Evolutionary conservation across 1,140 invertebrate species (phyloP), one percentile per base, ranked within the genome.

Genomic region (Drosophila teissieri): DNA sequence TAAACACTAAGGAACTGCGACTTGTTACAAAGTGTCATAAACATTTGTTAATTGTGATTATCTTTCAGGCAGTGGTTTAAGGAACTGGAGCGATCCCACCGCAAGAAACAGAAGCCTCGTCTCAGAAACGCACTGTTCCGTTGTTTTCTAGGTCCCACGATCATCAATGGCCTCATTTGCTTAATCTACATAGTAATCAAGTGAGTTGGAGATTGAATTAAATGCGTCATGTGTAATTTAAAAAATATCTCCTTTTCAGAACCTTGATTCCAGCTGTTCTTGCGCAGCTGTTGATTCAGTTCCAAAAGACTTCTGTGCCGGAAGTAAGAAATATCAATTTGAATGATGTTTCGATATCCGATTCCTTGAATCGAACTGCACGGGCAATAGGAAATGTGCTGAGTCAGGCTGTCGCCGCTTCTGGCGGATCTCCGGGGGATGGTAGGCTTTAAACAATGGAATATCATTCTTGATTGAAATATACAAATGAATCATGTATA

Each of bases 211-310:
- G 31, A 3, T 31, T 31, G 7, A 31, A 31, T 5, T 3, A n/a
- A 52, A 0, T 4, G 49, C 17, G 22, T 10, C 15, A 37, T 31
- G 0, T 7, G 0, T 10, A 37, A 8, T 1, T 3, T 4, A 2
- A 24, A 24, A 24, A 24, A 24, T 5, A 24, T 24, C 24, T n/a
- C 4, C 6, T 2, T 36, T 64, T 42, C 6, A 93, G 93, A 84
- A 89, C 93, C n/a, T 79, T 92, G 24, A 93, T 93, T 78, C 93
- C 93, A 4, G 78, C 93, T n/a, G 80, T 93, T 6, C 68, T 94
- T 34, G 92, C 93, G 7, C 92, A 92, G 60, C 64, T 93, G 12
- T 54, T 93, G 55, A 49, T 92, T 34, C 91, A 92, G 63, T 92
- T 92, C 36, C 91, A 92, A 60, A 62, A 53, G 37, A n/a, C 4